Evolutionary conservation across 37 sponge, comb jelly and placozoan genomes (phyloP).

Genomic region (Spongilla lacustris): DNA sequence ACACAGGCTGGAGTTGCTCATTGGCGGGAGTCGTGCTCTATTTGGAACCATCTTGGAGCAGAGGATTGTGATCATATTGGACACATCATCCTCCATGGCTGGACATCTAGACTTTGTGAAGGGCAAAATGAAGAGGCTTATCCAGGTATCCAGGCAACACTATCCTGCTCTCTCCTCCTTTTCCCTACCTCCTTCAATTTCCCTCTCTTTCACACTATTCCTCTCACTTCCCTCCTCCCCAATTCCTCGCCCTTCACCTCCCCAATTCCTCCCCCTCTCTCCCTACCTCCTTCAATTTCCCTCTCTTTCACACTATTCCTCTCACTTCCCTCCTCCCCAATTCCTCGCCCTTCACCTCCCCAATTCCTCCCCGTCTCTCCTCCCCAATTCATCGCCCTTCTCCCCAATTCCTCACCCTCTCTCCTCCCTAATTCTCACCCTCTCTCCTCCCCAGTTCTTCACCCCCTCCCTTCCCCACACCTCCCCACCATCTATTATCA

Average conservation of each 20-base stretch:
- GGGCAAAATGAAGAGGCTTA: conserved; percentile 59
- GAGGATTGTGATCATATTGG: conserved; percentile 69
- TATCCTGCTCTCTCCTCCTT: too few species aligned
- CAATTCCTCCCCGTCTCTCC: neutral
- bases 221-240: neutral
- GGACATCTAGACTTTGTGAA: conserved; percentile 75
- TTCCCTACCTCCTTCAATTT: neutral
- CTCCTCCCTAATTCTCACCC: neutral
- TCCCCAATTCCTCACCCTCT: neutral
- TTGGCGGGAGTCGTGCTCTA: conserved; percentile 80
- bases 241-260: too few species aligned
- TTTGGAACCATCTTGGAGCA: conserved; percentile 92
- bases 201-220: neutral
- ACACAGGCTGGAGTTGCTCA: conserved; percentile 79
- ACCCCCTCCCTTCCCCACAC: neutral
- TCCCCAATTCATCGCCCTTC: too few species aligned
- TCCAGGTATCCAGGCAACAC: conserved; percentile 34
- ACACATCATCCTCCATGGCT: conserved; percentile 83
- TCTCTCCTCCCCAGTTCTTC: neutral
- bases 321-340: too few species aligned
- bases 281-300: too few species aligned
- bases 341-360: too few species aligned
- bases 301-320: too few species aligned
- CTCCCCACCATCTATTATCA: neutral
- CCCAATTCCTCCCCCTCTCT: too few species aligned